A percentile compares a stretch with the other conserved stretches of the same genome.
phyloP scores from a whole-genome alignment of 2,888 invertebrate species.

The Abrostola triplasia region DNA sequence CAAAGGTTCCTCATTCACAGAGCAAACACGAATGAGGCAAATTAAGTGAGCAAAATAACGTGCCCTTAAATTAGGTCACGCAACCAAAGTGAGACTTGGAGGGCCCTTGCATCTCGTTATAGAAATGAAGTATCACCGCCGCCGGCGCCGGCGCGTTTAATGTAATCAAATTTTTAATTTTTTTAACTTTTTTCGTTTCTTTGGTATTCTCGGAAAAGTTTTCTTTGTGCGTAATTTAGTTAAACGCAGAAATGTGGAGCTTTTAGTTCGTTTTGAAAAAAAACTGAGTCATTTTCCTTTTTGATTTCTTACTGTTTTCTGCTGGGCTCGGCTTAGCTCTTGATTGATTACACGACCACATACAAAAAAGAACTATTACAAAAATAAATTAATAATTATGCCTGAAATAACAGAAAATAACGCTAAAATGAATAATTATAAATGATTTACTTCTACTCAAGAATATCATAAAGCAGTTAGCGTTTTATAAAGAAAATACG shows the following conservation, averaged over 20 bases:
- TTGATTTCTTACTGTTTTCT: slow-evolving; percentile 39
- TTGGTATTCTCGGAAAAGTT: slow-evolving; percentile 61
- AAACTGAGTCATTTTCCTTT: slow-evolving; percentile 36
- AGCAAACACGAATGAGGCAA: slow-evolving; percentile 84
- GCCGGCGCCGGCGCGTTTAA: slow-evolving; percentile 59
- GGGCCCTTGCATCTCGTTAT: slow-evolving; percentile 72
- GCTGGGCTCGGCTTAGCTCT: slow-evolving; percentile 7
- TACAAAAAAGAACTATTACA: no score
- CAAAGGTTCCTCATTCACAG: slow-evolving; percentile 76
- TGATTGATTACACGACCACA: no score
- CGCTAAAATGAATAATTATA: no score
- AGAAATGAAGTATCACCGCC: slow-evolving; percentile 65
- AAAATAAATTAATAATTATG: no score
- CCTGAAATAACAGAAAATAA: no score
- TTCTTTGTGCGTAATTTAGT: slow-evolving; percentile 64
- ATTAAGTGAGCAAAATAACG: slow-evolving; percentile 86
- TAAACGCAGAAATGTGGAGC: slow-evolving; percentile 58
- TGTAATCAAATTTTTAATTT: slow-evolving; percentile 82
- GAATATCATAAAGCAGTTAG: background rate
- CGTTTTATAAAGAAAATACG: background rate
- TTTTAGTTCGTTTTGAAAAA: slow-evolving; percentile 54
- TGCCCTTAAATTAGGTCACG: slow-evolving; percentile 82
- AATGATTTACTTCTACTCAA: background rate
- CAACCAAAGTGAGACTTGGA: slow-evolving; percentile 72
- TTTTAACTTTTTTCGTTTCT: slow-evolving; percentile 67